Base-by-base conservation (phyloP, 2,888 invertebrate genomes). In the Brassicogethes aeneus region DNA sequence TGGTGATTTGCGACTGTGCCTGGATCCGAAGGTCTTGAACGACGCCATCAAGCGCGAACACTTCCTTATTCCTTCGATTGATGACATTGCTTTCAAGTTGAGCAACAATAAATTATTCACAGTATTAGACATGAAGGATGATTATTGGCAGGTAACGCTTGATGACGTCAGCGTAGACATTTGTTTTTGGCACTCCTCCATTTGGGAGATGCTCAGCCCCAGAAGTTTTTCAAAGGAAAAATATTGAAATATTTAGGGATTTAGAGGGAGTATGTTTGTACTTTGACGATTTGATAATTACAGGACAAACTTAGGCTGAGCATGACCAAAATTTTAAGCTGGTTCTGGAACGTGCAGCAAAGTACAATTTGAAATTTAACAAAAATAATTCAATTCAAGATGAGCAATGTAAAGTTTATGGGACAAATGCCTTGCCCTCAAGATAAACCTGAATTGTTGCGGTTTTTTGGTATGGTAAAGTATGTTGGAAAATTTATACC, bases 121-220 rank as follows among this genome's bases (percentile, higher is more conserved):
- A 2, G 43, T 50, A n/a, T 33, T 51, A 12, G 48, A 48, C 31
- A 44, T 46, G 44, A 47, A 51, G 16, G 48, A 48, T 32, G 48
- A 46, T 1, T 46, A 42, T 36, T 44, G 40, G 34, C 48, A 50
- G 36, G 36, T 50, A 1, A 34, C 35, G 41, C 23, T 42, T 37
- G 43, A 37, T 31, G 7, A 17, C 29, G 37, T 37, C 32, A 43
- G 44, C 17, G 15, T 37, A 12, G 42, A 49, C 23, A 30, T 16
- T 2, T 16, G 40, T 40, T 12, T 49, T 48, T 44, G 47, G 47
- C 16, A 49, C 49, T 16, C 41, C 43, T 30, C 39, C 45, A 2
- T 47, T 44, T 38, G 48, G 45, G 7, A 39, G 43, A n/a, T 17
- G 38, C 8, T 46, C 44, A 12, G 44, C 48, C 3, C 44, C 23